Evolutionary conservation across 2,797 vertebrate species (phyloP), one percentile per base, ranked within the genome.

Genomic region (Morus bassanus): DNA sequence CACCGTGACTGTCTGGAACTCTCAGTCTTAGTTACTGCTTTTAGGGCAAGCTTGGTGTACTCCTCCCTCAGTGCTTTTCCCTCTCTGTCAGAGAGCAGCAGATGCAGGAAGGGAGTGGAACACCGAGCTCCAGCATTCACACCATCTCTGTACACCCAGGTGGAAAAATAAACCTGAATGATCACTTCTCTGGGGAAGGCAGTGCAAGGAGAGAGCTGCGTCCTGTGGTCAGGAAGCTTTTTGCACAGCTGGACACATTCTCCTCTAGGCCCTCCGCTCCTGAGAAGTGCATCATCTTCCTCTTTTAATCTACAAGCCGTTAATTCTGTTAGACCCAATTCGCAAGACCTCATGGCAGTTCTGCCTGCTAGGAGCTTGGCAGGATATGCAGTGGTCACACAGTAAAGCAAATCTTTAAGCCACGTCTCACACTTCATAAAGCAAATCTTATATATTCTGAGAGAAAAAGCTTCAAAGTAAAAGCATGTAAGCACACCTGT

Each of bases 141-240:
- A 45, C 0, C 0, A 11, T 19, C 37, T 57, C 22, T 1, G 1
- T 27, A 27, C 14, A 46, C 3, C 9, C 39, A 45, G 31, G 12
- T 61, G 74, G 53, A 30, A 61, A 78, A 72, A 76, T 31, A 68
- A 70, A 48, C 33, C 57, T 25, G 17, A 70, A 30, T 0, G 0
- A 31, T 28, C 46, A 43, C 22, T 56, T 41, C 50, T 60, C 33
- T 64, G 69, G 43, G 39, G 18, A 50, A 56, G 45, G 45, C 15
- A 48, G 16, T 22, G 39, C 28, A 77, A 51, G 46, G 35, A 81
- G 37, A 54, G 43, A 74, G 33, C 24, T 28, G 15, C 2, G 0
- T 63, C 46, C 88, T 54, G 46, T 23, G 14, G 28, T 21, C 17
- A 79, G 60, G 15, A 84, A 83, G 39, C 24, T 41, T 63, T 61